These are phyloP conservation scores for Drosophila sturtevanti DNA, from an alignment of 1,140 invertebrate species.

Conservation along the genomic window DNA sequence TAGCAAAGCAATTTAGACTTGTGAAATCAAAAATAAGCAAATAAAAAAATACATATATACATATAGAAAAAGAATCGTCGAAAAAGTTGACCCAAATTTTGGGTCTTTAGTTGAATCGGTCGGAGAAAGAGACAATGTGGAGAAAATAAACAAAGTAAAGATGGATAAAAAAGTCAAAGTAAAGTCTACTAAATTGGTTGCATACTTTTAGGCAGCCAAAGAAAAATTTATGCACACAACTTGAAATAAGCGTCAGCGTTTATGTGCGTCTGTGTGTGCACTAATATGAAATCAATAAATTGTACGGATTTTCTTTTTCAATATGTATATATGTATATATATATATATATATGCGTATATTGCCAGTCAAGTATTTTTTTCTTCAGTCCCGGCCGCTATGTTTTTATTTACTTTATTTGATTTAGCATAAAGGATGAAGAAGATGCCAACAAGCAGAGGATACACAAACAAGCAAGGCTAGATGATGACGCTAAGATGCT, in stretches of 20 bases:
- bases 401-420: slow-evolving; percentile 71
- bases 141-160: slow-evolving; percentile 28
- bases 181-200: slow-evolving; percentile 44
- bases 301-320: slow-evolving; percentile 58
- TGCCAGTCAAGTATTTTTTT: slow-evolving; percentile 39
- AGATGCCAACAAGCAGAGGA: slow-evolving; percentile 25
- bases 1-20: slow-evolving; percentile 45
- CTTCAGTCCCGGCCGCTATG: slow-evolving; percentile 22
- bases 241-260: slow-evolving; percentile 13
- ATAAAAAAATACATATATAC: not conserved
- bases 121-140: not conserved
- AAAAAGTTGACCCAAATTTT: slow-evolving; percentile 42
- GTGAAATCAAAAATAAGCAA: not conserved
- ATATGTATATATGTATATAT: too few species aligned
- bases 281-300: slow-evolving; percentile 80
- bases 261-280: slow-evolving; percentile 17
- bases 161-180: slow-evolving; percentile 18
- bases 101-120: not conserved
- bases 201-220: slow-evolving; percentile 61
- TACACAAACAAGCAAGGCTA: slow-evolving; percentile 1
- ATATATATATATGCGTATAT: too few species aligned
- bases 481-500: slow-evolving; percentile 45
- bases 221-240: slow-evolving; percentile 55
- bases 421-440: slow-evolving; percentile 72
- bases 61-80: not conserved